Percentiles rank a stretch among this genome's conserved stretches.
phyloP scores from a whole-genome alignment of 2,797 vertebrate species.

The Lates japonicus region DNA sequence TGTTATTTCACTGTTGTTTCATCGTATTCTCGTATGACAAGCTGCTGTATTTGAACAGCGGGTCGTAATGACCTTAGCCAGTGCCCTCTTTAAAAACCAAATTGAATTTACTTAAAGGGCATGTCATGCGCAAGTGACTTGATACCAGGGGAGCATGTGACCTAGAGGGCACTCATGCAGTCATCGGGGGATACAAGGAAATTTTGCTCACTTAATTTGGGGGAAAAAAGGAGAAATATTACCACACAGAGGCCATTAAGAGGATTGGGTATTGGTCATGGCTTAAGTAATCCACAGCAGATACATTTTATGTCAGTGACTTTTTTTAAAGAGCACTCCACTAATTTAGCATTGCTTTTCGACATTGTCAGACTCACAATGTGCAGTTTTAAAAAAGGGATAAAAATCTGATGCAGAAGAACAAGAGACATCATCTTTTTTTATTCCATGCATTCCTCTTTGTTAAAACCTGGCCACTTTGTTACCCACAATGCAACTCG shows the following conservation, averaged over 20 bases:
- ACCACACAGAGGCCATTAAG: neutral
- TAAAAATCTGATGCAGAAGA: neutral
- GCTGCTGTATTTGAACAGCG: slow-evolving; percentile 24
- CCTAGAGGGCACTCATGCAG: neutral
- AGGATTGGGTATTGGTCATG: neutral
- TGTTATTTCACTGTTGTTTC: slow-evolving; percentile 8
- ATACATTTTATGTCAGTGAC: neutral
- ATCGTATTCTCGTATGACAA: neutral
- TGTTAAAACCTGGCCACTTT: neutral
- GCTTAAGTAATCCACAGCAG: neutral
- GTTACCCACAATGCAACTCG: too few species aligned
- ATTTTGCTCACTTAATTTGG: too few species aligned
- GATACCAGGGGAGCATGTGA: neutral
- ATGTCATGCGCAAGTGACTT: neutral
- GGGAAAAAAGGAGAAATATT: too few species aligned
- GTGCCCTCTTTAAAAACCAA: neutral
- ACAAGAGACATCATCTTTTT: neutral
- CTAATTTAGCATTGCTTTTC: neutral
- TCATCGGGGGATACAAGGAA: neutral
- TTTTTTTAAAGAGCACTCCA: neutral
- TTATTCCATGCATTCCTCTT: neutral
- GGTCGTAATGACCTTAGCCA: slow-evolving; percentile 19
- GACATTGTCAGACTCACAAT: too few species aligned
- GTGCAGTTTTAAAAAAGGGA: neutral
- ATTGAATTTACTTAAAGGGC: slow-evolving; percentile 11